Conservation (phyloP, 2,888 invertebrate genomes). For the Ctena decussata region DNA sequence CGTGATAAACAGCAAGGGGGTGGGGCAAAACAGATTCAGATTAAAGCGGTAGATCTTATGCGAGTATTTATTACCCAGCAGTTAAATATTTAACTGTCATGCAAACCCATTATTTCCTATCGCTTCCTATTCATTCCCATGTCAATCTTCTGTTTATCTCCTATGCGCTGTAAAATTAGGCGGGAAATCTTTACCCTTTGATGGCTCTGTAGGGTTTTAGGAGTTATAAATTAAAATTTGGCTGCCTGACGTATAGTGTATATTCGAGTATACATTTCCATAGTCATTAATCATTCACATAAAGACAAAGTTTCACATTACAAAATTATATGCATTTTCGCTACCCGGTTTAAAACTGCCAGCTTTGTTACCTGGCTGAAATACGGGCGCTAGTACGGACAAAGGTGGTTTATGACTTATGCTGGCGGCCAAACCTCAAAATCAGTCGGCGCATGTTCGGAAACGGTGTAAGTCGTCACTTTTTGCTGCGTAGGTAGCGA, state of each 20-base stretch:
- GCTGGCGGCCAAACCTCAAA: no score
- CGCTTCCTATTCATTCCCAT: slow-evolving; percentile 42
- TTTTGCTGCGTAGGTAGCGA: no score
- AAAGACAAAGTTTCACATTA: slow-evolving; percentile 53
- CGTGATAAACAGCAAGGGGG: slow-evolving; percentile 52
- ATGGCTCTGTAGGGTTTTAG: neutral
- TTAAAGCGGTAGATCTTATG: slow-evolving; percentile 46
- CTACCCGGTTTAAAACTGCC: neutral
- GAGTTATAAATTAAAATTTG: slow-evolving; percentile 26
- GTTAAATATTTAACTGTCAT: slow-evolving; percentile 15
- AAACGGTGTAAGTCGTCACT: no score
- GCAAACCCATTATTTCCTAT: neutral
- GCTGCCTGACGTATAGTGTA: neutral
- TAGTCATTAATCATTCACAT: slow-evolving; percentile 57
- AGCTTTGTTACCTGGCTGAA: slow-evolving; percentile 17
- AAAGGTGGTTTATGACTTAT: no score
- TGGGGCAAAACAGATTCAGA: slow-evolving; percentile 24
- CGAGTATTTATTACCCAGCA: slow-evolving; percentile 32
- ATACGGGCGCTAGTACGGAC: no score
- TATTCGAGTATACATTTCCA: slow-evolving; percentile 3
- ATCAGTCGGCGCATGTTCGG: no score
- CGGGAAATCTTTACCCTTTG: slow-evolving; percentile 20
- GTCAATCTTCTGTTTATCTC: slow-evolving; percentile 25
- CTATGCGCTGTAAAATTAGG: slow-evolving; percentile 22
- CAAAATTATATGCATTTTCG: slow-evolving; percentile 50